Evolutionary conservation across 1,140 invertebrate genomes (phyloP).

Genomic region (Pygmarrhopalites habei): DNA sequence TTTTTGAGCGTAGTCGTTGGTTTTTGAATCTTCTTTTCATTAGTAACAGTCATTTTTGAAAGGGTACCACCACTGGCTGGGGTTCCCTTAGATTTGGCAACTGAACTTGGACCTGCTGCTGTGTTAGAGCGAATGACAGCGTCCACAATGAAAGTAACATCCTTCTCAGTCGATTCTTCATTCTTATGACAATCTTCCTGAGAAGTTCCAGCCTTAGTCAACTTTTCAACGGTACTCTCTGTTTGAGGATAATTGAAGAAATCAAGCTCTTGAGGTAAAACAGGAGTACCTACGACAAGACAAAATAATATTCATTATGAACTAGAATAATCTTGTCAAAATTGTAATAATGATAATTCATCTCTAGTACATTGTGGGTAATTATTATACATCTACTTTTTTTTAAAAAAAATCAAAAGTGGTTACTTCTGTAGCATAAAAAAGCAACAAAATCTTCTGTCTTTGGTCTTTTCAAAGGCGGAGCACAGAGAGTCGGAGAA

Average conservation of each 20-base stretch:
- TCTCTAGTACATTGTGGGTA: background rate
- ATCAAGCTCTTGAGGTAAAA: conserved; percentile 64
- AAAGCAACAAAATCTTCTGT: conserved; percentile 87
- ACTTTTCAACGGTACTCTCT: background rate
- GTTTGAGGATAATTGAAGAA: conserved; percentile 56
- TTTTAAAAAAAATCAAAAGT: background rate
- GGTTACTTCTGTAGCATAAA: conserved; percentile 70
- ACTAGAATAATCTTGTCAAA: background rate
- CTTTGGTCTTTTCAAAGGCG: conserved; percentile 65
- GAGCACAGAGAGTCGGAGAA: conserved; percentile 52
- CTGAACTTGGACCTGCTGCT: background rate
- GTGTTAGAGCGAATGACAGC: background rate
- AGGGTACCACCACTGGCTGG: background rate
- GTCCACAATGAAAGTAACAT: background rate
- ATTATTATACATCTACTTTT: background rate
- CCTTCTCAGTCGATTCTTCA: background rate
- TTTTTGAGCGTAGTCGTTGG: background rate
- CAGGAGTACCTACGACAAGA: conserved; percentile 53
- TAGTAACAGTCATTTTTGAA: background rate
- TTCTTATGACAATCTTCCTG: background rate
- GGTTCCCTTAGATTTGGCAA: background rate
- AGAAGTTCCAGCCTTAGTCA: background rate
- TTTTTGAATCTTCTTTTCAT: background rate
- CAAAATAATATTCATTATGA: background rate
- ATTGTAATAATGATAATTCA: conserved; percentile 10